Conservation (phyloP, 2,888 invertebrate species). For the Lasioglossum zephyrum region DNA sequence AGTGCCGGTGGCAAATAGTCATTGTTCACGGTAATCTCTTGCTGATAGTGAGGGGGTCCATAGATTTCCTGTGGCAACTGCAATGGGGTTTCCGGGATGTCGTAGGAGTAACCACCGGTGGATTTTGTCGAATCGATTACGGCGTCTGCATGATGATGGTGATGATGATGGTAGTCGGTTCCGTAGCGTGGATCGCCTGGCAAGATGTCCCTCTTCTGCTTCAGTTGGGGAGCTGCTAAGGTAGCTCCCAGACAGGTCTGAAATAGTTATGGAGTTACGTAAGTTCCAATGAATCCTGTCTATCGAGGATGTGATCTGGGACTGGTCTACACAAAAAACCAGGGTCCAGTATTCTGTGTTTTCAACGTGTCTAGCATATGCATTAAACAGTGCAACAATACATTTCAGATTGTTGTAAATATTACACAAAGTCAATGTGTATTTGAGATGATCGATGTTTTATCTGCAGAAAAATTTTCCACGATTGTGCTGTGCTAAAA, state of each 20-base stretch:
- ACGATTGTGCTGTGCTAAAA: too few relatives aligned
- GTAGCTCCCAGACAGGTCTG: constrained; percentile 78
- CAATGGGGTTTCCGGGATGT: constrained; percentile 25
- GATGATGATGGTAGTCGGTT: constrained; percentile 80
- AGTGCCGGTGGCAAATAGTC: constrained; percentile 36
- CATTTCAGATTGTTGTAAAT: background rate
- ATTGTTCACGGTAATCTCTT: constrained; percentile 51
- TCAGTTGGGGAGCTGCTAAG: constrained; percentile 70
- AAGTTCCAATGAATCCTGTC: background rate
- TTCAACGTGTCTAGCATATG: too few relatives aligned
- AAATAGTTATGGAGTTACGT: constrained; percentile 36
- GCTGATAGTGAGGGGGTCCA: constrained; percentile 71
- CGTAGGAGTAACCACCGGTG: constrained; percentile 53
- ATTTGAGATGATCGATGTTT: background rate
- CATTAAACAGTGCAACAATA: too few relatives aligned
- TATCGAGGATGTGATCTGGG: background rate
- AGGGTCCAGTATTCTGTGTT: too few relatives aligned
- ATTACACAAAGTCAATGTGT: background rate
- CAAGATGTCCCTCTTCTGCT: constrained; percentile 75
- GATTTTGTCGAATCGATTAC: constrained; percentile 59
- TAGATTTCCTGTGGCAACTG: constrained; percentile 52
- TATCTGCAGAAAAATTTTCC: too few relatives aligned
- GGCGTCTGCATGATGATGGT: constrained; percentile 68
- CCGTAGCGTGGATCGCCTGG: constrained; percentile 81
- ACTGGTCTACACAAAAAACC: background rate